A percentile compares a stretch with the other conserved stretches of the same genome.
Evolutionary conservation across 2,888 invertebrate genomes (phyloP).

Genomic region (Harmothoe impar): DNA sequence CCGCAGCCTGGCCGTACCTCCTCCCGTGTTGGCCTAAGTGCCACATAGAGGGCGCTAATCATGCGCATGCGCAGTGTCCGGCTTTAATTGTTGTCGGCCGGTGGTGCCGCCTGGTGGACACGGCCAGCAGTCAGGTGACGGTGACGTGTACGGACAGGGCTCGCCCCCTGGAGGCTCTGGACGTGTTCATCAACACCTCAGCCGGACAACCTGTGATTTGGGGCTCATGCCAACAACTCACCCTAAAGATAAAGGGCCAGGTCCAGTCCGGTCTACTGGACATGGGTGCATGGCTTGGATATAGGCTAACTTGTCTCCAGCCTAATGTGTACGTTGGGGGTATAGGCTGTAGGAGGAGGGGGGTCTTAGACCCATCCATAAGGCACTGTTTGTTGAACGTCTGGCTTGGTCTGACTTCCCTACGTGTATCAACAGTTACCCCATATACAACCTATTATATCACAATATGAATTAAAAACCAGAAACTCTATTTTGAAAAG

Average conservation of each 20-base stretch:
- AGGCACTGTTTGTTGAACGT: not conserved
- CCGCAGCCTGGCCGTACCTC: not conserved
- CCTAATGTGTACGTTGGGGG: too few relatives aligned
- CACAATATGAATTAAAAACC: too few relatives aligned
- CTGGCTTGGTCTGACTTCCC: too few relatives aligned
- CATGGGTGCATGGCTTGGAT: not conserved
- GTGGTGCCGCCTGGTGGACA: constrained; percentile 45
- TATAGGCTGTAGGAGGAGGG: too few relatives aligned
- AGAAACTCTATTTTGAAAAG: too few relatives aligned
- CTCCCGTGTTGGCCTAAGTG: constrained; percentile 50
- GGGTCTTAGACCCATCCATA: not conserved
- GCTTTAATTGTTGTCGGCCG: constrained; percentile 55
- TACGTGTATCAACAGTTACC: too few relatives aligned
- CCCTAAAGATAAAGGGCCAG: not conserved
- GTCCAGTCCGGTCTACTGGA: not conserved
- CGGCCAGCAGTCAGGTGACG: constrained; percentile 21
- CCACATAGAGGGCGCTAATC: constrained; percentile 52
- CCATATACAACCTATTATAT: too few relatives aligned
- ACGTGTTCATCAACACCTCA: constrained; percentile 55
- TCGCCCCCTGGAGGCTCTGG: constrained; percentile 33
- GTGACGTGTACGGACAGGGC: not conserved
- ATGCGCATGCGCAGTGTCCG: constrained; percentile 57
- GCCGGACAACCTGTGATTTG: constrained; percentile 50
- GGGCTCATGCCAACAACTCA: not conserved
- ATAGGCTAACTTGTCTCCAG: not conserved